A percentile compares a stretch with the other conserved stretches of the same genome.
phyloP scores from a whole-genome alignment of 2,113 vertebrate genomes.

The Ivindomyrus marchei region DNA sequence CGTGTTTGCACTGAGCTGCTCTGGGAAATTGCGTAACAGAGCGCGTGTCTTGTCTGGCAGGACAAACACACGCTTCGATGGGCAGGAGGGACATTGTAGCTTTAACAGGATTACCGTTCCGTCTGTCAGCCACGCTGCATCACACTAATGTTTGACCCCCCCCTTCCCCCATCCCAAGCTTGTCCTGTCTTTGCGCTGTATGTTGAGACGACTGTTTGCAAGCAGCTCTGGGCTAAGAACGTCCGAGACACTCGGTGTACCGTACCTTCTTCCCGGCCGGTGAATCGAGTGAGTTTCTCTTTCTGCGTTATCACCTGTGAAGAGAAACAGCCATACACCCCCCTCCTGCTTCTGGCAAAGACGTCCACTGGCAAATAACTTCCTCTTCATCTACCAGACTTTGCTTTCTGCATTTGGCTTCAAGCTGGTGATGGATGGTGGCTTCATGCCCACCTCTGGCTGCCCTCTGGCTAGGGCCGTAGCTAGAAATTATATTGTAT shows the following conservation, averaged over 20 bases:
- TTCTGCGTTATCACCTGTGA: constrained; percentile 13
- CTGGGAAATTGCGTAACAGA: constrained; percentile 25
- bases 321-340: neutral
- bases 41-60: constrained; percentile 29
- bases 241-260: constrained; percentile 12
- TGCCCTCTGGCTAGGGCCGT: neutral
- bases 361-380: neutral
- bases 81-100: constrained; percentile 24
- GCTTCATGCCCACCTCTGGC: neutral
- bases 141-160: constrained; percentile 24
- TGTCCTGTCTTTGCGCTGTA: neutral
- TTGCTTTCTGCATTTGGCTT: neutral
- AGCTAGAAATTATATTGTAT: neutral
- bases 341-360: constrained; percentile 22
- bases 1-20: constrained; percentile 29
- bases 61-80: constrained; percentile 28
- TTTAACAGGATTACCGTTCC: constrained; percentile 36
- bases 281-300: constrained; percentile 14
- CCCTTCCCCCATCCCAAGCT: constrained; percentile 17
- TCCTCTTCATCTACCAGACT: neutral
- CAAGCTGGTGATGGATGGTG: neutral
- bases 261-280: constrained; percentile 13
- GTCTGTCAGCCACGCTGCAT: constrained; percentile 30
- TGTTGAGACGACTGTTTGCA: constrained; percentile 23
- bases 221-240: constrained; percentile 16